Percentiles rank a stretch among this genome's conserved stretches.
phyloP scores from a whole-genome alignment of 53 echinoderm and acorn worm species.

The Mesocentrotus franciscanus region DNA sequence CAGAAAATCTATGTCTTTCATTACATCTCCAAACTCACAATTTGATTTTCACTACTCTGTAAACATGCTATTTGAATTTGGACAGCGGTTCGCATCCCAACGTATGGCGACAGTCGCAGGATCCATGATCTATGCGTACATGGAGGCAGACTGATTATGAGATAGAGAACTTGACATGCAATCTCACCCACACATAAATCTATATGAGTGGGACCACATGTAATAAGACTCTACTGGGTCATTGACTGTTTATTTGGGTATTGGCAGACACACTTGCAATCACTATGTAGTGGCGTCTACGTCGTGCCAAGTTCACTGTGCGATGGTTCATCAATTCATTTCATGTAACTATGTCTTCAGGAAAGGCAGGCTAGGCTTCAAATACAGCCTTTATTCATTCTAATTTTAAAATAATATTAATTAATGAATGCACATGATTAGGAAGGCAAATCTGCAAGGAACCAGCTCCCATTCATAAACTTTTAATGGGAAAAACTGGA shows the following conservation, averaged over 20 bases:
- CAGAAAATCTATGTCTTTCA: too few relatives aligned
- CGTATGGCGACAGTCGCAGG: neutral
- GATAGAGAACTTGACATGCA: slow-evolving; percentile 1
- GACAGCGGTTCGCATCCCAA: neutral
- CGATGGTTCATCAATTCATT: slow-evolving; percentile 14
- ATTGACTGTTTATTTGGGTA: slow-evolving; percentile 49
- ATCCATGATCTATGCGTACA: neutral
- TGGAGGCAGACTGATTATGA: slow-evolving; percentile 9
- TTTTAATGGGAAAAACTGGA: neutral
- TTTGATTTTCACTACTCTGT: neutral
- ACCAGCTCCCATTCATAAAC: neutral
- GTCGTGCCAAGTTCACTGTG: slow-evolving; percentile 27
- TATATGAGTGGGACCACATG: slow-evolving; percentile 45
- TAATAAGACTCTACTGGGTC: slow-evolving; percentile 30
- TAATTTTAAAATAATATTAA: neutral
- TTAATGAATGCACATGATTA: neutral
- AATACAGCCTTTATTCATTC: neutral
- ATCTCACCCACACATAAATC: slow-evolving; percentile 34
- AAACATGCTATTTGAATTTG: neutral
- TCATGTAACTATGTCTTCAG: neutral
- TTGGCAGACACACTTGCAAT: slow-evolving; percentile 32
- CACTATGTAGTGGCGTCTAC: slow-evolving; percentile 9
- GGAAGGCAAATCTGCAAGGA: neutral
- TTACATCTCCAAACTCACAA: neutral
- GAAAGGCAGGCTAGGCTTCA: neutral